These are phyloP conservation scores for Rhinophrynus dorsalis DNA, from an alignment of 2,797 vertebrate genomes.

Conservation along the genomic window DNA sequence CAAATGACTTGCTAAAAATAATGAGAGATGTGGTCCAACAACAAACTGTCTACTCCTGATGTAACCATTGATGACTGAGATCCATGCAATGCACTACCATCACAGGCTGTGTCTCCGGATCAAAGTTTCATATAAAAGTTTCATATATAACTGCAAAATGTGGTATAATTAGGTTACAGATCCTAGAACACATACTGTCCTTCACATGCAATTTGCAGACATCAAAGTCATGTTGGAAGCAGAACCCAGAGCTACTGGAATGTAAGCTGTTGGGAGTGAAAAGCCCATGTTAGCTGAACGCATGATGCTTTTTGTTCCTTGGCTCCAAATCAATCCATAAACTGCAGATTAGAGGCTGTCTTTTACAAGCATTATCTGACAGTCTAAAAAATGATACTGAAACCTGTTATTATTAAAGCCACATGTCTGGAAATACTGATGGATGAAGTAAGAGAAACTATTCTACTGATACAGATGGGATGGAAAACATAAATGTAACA, in stretches of 20 bases:
- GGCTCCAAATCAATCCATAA: not conserved
- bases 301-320: not conserved
- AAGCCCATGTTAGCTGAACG: not conserved
- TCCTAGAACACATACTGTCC: too few species aligned
- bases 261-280: not conserved
- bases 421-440: conserved; percentile 18
- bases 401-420: conserved; percentile 18
- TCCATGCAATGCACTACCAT: too few species aligned
- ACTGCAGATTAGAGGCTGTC: not conserved
- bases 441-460: conserved; percentile 19
- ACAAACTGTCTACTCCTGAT: too few species aligned
- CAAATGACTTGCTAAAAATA: too few species aligned
- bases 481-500: too few species aligned
- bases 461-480: conserved; percentile 10
- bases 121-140: too few species aligned
- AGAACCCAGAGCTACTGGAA: not conserved
- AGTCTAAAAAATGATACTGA: conserved; percentile 29
- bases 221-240: conserved; percentile 24
- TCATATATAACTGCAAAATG: too few species aligned
- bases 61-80: too few species aligned
- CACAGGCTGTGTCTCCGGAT: too few species aligned
- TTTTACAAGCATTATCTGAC: conserved; percentile 26
- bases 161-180: too few species aligned
- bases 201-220: conserved; percentile 10
- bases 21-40: too few species aligned